A percentile compares a stretch with the other conserved stretches of the same genome.
These are phyloP conservation scores for Bradypodion pumilum DNA, from an alignment of 2,797 vertebrate genomes.

Conservation along the genomic window DNA sequence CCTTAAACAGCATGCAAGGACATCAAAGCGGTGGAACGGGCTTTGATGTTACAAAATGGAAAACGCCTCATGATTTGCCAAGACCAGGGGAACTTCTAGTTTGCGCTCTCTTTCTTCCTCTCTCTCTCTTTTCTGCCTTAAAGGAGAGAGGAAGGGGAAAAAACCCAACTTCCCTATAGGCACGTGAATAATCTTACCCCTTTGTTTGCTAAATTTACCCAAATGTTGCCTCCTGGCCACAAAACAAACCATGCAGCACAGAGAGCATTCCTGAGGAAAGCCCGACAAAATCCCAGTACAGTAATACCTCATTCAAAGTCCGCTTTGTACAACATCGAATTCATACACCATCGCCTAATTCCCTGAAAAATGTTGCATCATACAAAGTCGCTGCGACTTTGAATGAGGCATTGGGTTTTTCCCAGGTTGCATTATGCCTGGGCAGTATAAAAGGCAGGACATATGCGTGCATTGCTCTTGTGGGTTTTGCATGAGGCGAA, in stretches of 20 bases:
- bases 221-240: conserved; percentile 25
- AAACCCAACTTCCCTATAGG: conserved; percentile 61
- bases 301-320: too few species aligned
- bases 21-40: conserved; percentile 89
- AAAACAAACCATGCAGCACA: not conserved
- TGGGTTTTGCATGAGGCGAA: too few species aligned
- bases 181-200: conserved; percentile 47
- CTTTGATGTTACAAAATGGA: conserved; percentile 98
- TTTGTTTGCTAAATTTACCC: conserved; percentile 41
- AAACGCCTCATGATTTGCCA: conserved; percentile 93
- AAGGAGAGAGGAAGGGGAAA: conserved; percentile 49
- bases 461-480: too few species aligned
- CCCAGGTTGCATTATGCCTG: too few species aligned
- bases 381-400: too few species aligned
- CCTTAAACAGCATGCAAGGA: conserved; percentile 97
- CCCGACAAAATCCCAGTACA: too few species aligned
- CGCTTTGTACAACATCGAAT: too few species aligned
- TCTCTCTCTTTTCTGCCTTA: conserved; percentile 29
- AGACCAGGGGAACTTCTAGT: conserved; percentile 90
- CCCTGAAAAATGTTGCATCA: too few species aligned
- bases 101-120: conserved; percentile 71
- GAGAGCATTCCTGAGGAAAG: not conserved
- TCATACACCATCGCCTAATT: too few species aligned
- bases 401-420: too few species aligned
- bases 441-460: too few species aligned